A percentile compares a stretch with the other conserved stretches of the same genome.
These are phyloP conservation scores for Tetrao urogallus DNA, from an alignment of 2,113 vertebrate genomes.

Conservation along the genomic window DNA sequence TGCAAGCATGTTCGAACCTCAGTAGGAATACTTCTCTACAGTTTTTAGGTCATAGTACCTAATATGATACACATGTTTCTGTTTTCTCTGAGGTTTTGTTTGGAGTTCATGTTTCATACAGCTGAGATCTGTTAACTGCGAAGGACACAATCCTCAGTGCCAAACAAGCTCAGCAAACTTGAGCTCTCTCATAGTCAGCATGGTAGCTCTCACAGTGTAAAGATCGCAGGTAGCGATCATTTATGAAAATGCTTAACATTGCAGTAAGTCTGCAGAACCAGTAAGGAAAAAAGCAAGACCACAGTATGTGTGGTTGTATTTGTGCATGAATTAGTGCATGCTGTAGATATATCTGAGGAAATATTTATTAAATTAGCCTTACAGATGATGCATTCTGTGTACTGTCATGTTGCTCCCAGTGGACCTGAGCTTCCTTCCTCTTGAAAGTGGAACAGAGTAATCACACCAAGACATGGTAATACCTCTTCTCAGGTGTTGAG, in stretches of 20 bases:
- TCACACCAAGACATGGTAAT: background rate
- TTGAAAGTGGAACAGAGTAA: background rate
- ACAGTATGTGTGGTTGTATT: background rate
- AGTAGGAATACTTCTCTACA: background rate
- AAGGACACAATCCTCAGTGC: background rate
- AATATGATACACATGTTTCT: background rate
- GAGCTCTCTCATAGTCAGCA: background rate
- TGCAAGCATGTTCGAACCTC: background rate
- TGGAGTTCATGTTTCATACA: background rate
- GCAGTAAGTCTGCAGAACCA: background rate
- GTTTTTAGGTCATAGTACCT: background rate
- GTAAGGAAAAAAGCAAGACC: background rate
- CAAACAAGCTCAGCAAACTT: background rate
- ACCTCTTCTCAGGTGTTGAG: background rate
- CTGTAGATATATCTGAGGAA: background rate
- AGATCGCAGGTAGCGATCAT: background rate
- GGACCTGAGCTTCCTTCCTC: background rate
- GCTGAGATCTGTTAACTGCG: background rate
- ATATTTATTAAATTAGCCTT: background rate
- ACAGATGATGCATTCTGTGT: background rate
- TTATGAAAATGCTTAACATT: background rate
- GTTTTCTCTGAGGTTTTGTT: background rate
- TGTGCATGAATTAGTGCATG: background rate
- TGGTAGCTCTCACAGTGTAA: background rate
- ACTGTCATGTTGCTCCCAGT: background rate